Conservation (phyloP, 2,888 invertebrate genomes). For the Hymenopus coronatus region DNA sequence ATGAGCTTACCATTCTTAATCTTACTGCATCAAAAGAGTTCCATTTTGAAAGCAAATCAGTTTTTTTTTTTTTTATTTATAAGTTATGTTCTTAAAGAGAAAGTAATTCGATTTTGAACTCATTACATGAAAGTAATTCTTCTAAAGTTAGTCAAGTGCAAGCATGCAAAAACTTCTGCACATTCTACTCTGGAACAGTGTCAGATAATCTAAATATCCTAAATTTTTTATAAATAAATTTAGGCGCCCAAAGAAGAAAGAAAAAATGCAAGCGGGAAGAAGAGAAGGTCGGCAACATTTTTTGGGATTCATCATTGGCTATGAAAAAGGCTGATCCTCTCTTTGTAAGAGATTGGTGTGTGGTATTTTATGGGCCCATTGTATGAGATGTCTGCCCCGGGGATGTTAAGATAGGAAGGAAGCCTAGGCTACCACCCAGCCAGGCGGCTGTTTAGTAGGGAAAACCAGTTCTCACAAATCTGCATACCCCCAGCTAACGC, state of each 20-base stretch:
- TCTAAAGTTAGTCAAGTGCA: no score
- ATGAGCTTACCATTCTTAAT: no score
- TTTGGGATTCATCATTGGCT: neutral
- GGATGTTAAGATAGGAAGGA: neutral
- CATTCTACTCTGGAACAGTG: neutral
- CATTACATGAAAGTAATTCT: no score
- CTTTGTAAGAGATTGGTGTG: neutral
- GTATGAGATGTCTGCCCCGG: neutral
- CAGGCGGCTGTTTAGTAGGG: neutral
- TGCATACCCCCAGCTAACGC: neutral
- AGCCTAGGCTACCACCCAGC: neutral
- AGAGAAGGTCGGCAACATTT: neutral
- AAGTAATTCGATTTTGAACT: neutral
- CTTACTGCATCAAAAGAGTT: no score
- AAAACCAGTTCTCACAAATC: neutral
- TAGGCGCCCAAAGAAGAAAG: neutral
- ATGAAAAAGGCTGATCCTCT: neutral
- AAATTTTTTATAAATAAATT: neutral
- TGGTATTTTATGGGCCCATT: constrained; percentile 15
- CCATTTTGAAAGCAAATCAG: no score
- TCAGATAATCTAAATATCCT: neutral
- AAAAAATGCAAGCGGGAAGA: neutral
- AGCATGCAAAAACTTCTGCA: neutral
- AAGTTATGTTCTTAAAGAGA: neutral
- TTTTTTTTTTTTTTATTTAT: no score